Evolutionary conservation across 2,113 vertebrate species (phyloP), one percentile per base, ranked within the genome.

Genomic region (Saimiri boliviensis): DNA sequence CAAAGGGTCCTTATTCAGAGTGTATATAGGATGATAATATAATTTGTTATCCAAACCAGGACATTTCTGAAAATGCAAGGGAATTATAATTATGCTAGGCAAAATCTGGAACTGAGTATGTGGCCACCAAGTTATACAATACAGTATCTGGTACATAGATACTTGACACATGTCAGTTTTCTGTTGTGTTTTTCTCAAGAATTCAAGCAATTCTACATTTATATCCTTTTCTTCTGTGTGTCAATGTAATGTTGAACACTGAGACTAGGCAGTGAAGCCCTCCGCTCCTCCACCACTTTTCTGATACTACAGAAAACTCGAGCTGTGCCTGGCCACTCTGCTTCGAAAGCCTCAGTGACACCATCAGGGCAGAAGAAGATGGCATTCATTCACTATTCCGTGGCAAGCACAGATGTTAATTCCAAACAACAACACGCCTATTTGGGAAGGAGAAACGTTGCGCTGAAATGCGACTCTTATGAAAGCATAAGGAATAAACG

Each of bases 401-500:
- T 86, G 58, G 0, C 87, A 73, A 71, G 89, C 70, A 63, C 77
- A 97, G 49, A 89, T 94, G 95, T 82, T 49, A 95, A 83, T 49
- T 81, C 32, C 42, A 97, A 97, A 95, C 66, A 97, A 92, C 58
- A 97, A 25, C 83, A 89, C 95, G 98, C 97, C 80, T 97, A 32
- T 91, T 80, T 12, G 54, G 91, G 68, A 82, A 81, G 74, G 17
- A 83, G 80, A 84, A 97, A 54, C 19, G 54, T 68, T 94, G 80
- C 35, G 74, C 84, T 92, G 86, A 94, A 97, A 97, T 93, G 37
- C 42, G n/a, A 27, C 49, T 42, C 76, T 98, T 98, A 95, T 80
- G 96, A 97, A 97, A 97, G 92, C 58, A 56, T 6, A 14, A 71
- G 81, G 91, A 96, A 97, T 98, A 90, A 96, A 97, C 89, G 93